These are phyloP conservation scores for Lepidurus couesii DNA, from an alignment of 1,140 invertebrate genomes.

Conservation along the genomic window DNA sequence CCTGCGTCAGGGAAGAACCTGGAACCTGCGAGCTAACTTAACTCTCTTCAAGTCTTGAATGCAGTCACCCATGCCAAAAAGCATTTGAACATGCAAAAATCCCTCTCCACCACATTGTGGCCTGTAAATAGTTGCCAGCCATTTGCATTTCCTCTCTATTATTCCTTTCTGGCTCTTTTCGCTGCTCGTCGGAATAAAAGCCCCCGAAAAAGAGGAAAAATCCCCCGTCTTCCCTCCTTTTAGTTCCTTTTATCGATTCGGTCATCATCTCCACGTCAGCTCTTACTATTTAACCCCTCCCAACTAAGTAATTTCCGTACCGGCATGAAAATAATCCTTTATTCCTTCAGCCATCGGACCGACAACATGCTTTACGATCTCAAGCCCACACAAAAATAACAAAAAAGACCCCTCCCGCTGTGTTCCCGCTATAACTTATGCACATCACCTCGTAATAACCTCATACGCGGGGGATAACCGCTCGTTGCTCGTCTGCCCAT, in stretches of 20 bases:
- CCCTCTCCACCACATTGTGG: conserved; percentile 9
- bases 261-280: conserved; percentile 1
- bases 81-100: conserved; percentile 16
- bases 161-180: background rate
- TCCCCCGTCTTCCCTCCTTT: background rate
- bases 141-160: background rate
- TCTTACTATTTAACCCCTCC: background rate
- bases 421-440: background rate
- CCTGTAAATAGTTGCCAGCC: conserved; percentile 19
- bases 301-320: background rate
- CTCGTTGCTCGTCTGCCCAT: conserved; percentile 1
- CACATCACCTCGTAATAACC: conserved; percentile 15
- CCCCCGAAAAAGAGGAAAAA: background rate
- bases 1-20: background rate
- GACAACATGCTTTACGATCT: background rate
- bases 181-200: background rate
- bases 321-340: background rate
- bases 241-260: background rate
- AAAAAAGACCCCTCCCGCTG: background rate
- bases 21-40: background rate
- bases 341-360: background rate
- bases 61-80: conserved; percentile 18
- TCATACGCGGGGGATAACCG: background rate
- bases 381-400: conserved; percentile 8
- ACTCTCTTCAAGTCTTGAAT: background rate